Conservation (phyloP, 2,113 vertebrate species). For the Oncorhynchus gorbuscha region DNA sequence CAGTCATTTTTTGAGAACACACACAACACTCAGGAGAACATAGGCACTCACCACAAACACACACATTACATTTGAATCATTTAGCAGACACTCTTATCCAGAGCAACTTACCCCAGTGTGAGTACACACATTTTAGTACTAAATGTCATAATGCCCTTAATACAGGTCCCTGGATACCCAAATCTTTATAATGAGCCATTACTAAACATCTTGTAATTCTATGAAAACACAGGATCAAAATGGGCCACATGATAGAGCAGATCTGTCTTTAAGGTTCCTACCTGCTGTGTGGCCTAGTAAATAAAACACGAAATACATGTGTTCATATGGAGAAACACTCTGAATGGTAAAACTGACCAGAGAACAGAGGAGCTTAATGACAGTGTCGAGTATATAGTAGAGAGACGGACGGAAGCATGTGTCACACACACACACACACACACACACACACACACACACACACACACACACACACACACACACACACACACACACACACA, state of each 20-base stretch:
- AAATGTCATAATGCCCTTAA: background rate
- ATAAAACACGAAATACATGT: background rate
- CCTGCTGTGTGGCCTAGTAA: background rate
- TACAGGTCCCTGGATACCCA: background rate
- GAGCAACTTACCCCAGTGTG: too few relatives aligned
- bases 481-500: too few relatives aligned
- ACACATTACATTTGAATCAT: background rate
- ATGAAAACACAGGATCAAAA: background rate
- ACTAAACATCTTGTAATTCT: background rate
- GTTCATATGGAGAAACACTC: background rate
- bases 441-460: too few relatives aligned
- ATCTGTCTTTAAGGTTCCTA: conserved; percentile 6
- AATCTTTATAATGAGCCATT: background rate
- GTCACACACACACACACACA: too few relatives aligned
- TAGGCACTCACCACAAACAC: background rate
- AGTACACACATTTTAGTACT: too few relatives aligned
- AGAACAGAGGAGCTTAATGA: background rate
- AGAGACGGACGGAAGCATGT: background rate
- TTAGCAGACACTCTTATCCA: too few relatives aligned
- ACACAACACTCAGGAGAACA: background rate
- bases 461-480: too few relatives aligned
- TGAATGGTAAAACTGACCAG: background rate
- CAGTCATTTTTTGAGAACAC: too few relatives aligned
- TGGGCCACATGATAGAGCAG: background rate
- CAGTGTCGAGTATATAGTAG: background rate